These are phyloP conservation scores for Hydrozoanthus gracilis DNA, from an alignment of 92 coral and sea anemone species.

Conservation along the genomic window DNA sequence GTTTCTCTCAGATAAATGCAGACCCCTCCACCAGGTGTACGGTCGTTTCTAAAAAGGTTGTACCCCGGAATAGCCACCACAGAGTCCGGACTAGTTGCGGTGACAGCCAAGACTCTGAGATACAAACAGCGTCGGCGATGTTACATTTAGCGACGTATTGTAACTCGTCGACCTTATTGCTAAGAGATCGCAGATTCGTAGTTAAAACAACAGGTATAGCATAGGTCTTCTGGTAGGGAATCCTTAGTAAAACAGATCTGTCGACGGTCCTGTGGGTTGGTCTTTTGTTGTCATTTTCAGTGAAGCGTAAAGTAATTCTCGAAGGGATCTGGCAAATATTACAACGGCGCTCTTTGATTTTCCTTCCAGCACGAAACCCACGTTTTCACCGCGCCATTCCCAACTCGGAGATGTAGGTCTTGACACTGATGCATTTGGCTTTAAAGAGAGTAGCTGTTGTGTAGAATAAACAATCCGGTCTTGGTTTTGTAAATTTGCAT, in stretches of 20 bases:
- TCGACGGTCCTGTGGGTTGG: constrained; percentile 46
- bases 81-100: constrained; percentile 40
- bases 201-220: constrained; percentile 39
- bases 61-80: constrained; percentile 47
- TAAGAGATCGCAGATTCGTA: constrained; percentile 47
- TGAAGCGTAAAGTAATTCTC: constrained; percentile 50
- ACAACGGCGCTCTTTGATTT: no score
- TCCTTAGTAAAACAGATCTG: constrained; percentile 49
- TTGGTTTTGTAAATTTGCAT: no score
- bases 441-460: no score
- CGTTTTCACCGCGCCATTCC: no score
- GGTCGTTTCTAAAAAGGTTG: constrained; percentile 48
- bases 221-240: constrained; percentile 51
- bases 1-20: constrained; percentile 39
- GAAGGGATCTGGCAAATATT: constrained; percentile 27
- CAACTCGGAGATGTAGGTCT: no score
- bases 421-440: no score
- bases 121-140: constrained; percentile 53
- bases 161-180: constrained; percentile 55
- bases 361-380: no score
- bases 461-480: no score
- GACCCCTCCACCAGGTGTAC: constrained; percentile 48
- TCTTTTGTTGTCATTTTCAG: constrained; percentile 48
- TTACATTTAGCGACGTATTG: constrained; percentile 50
- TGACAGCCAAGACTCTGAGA: constrained; percentile 53